Conservation (phyloP, 2,888 invertebrate genomes). For the Phytoseiulus persimilis region DNA sequence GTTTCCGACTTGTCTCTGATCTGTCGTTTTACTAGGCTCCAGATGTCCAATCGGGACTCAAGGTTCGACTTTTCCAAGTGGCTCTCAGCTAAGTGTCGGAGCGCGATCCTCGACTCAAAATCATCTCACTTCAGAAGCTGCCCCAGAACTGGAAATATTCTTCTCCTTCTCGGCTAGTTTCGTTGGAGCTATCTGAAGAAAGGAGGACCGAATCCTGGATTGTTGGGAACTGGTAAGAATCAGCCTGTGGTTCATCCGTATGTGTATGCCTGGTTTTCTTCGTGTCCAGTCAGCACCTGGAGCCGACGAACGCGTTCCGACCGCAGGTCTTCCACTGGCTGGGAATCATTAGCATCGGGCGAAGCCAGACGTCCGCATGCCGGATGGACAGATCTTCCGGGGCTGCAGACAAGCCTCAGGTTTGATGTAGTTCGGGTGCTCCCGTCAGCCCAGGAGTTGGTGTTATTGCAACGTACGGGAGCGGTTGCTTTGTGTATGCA, state of each 20-base stretch:
- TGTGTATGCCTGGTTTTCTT: not conserved
- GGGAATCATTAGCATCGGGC: not conserved
- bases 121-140: too few relatives aligned
- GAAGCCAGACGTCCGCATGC: not conserved
- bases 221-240: not conserved
- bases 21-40: too few relatives aligned
- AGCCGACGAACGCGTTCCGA: not conserved
- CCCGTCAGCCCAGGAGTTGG: not conserved
- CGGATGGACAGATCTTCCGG: not conserved
- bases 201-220: too few relatives aligned
- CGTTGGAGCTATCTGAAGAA: too few relatives aligned
- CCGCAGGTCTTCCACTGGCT: not conserved
- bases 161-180: too few relatives aligned
- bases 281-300: not conserved
- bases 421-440: not conserved
- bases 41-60: too few relatives aligned
- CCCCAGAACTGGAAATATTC: too few relatives aligned
- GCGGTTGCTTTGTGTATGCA: not conserved
- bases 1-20: too few relatives aligned
- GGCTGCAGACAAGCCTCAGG: not conserved
- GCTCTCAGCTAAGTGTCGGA: too few relatives aligned
- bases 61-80: too few relatives aligned
- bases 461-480: not conserved
- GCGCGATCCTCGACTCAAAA: too few relatives aligned
- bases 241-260: not conserved